Base-by-base conservation (phyloP, 2,797 vertebrate species). In the Enteromius paludinosus region DNA sequence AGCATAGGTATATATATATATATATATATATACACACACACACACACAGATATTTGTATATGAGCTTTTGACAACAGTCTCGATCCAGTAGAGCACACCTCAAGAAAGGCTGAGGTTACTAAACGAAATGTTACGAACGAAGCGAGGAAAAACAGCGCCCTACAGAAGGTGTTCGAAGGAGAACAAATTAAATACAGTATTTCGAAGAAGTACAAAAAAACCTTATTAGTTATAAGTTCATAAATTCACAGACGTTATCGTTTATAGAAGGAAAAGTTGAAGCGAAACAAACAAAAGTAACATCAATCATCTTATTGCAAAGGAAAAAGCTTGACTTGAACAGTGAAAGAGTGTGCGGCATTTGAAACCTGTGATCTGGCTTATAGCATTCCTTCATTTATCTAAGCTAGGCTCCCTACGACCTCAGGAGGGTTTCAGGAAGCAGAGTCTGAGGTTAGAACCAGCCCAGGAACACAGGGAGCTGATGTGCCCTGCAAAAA, bases 21-120 rank as follows among this genome's bases (percentile, higher is more conserved):
- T 25, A 56, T 56, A 23, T 56, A 59, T 54, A 56, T n/a, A 54
- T 3, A 54, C 0, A n/a, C 8, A 52, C 5, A 59, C 1, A 61
- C 1, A 82, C 43, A 82, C 79, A 84, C 35, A 84, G 45, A 84
- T 59, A 76, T 88, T 89, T 85, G 59, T 85, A 78, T 95, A 92
- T 91, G 93, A 95, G 93, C 94, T 95, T 96, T 92, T 94, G 92
- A 96, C 96, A 96, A 97, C 96, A 97, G 96, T 97, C 95, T 93
- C 94, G 80, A 96, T 96, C 93, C 95, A 96, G 95, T 95, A 96
- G 93, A 95, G 91, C 90, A 94, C 92, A 95, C 94, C 93, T 94
- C 94, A 95, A 91, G 92, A 93, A 94, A 95, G 95, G 92, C 82
- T 89, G 85, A 94, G 92, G 91, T 93, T 94, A 92, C 93, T 93